These are phyloP conservation scores for Heteromormyrus szaboi DNA, from an alignment of 2,797 vertebrate genomes.

Conservation along the genomic window DNA sequence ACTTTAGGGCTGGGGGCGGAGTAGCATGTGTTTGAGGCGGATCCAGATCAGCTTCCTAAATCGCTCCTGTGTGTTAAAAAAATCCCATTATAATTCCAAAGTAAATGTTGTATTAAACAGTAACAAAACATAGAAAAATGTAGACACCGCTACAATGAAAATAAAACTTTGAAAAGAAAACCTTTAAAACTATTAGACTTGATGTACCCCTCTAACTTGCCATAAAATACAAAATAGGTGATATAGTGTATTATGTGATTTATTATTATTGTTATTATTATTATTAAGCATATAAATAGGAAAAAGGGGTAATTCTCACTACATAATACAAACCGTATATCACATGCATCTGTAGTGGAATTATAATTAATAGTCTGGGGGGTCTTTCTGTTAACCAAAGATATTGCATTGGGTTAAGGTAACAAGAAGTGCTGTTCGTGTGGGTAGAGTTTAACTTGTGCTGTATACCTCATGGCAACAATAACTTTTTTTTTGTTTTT, in stretches of 20 bases:
- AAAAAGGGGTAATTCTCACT: background rate
- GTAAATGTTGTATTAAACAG: background rate
- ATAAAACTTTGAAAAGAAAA: background rate
- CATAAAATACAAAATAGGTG: background rate
- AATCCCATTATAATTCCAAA: background rate
- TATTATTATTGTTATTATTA: background rate
- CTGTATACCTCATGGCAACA: background rate
- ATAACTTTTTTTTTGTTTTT: background rate
- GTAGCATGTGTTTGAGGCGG: background rate
- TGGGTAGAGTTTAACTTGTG: background rate
- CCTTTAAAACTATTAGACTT: background rate
- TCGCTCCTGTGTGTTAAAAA: background rate
- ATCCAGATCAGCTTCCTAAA: background rate
- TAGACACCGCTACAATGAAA: background rate
- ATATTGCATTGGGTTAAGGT: background rate
- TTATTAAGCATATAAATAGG: background rate
- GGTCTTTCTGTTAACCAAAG: background rate
- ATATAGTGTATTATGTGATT: background rate
- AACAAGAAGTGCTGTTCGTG: background rate
- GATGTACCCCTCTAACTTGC: background rate
- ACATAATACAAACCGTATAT: background rate
- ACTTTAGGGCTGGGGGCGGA: background rate
- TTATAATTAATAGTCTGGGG: background rate
- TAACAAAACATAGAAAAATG: background rate
- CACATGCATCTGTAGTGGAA: background rate